Evolutionary conservation across 2,888 invertebrate species (phyloP), one percentile per base, ranked within the genome.

Genomic region (Epinotia brunnichana): DNA sequence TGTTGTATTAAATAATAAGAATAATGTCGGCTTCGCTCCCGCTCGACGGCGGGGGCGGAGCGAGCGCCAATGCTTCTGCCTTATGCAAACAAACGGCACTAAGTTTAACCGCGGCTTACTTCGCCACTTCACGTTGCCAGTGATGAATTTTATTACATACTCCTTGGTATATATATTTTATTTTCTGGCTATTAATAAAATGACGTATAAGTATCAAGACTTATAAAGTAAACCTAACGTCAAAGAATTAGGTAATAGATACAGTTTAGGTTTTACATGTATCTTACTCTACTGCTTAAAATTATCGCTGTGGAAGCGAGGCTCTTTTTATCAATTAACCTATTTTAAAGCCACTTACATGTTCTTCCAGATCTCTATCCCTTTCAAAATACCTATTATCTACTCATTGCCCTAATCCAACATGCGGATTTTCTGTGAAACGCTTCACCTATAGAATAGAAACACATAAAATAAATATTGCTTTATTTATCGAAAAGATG

Each of bases 21-120:
- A 21, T 54, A 54, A 3, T 39, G 15, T 54, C 13, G 48, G 41
- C 44, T 4, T n/a, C 35, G 70, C 63, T 53, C 68, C 69, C 64
- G 62, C 66, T 60, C 35, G 2, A 2, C 15, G 29, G 15, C 29
- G 56, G 24, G 56, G 1, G n/a, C 4, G 57, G 19, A 7, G 35
- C 35, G 35, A 76, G 78, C 79, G 81, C 80, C 81, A 79, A 77
- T 80, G 75, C 84, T 80, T 78, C 81, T 75, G 82, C 81, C 84
- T 85, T 85, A 86, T 78, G 74, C 80, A 89, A 89, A 89, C 88
- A 89, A 82, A 81, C 80, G 77, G 80, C 80, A 82, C 83, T 83
- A 85, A 87, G 85, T 87, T 82, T 86, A 85, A 84, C 85, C 82
- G 78, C 80, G 82, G 86, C 86, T 87, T 85, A 85, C 76, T 79